These are phyloP conservation scores for Sycophila sp. DNA, from an alignment of 1,140 invertebrate genomes.

Conservation along the genomic window DNA sequence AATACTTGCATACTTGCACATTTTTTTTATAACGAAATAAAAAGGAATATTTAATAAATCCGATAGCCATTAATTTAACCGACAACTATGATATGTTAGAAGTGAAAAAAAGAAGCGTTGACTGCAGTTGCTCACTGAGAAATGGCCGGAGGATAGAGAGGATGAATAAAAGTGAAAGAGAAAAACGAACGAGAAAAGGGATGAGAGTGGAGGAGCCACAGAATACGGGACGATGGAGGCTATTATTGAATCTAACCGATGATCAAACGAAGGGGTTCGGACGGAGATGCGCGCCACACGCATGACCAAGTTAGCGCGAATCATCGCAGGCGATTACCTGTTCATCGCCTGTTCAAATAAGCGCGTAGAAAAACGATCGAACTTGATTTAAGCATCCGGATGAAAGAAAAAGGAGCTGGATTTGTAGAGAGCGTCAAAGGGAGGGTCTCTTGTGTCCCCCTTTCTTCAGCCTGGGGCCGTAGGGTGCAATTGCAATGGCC, in stretches of 20 bases:
- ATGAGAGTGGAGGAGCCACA: not conserved
- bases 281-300: no score
- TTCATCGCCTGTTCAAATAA: conserved; percentile 5
- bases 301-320: not conserved
- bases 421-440: no score
- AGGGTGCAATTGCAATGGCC: not conserved
- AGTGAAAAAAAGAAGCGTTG: no score
- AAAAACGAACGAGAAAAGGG: not conserved
- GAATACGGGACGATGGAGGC: not conserved
- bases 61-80: no score
- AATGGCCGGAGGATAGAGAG: no score
- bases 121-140: no score
- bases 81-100: no score
- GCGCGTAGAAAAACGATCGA: not conserved
- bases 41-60: no score
- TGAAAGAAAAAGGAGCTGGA: no score
- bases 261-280: not conserved
- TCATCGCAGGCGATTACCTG: conserved; percentile 10
- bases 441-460: not conserved
- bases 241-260: conserved; percentile 4
- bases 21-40: no score
- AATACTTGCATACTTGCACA: no score
- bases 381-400: no score
- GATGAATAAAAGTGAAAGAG: not conserved
- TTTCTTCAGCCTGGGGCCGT: not conserved